phyloP scores from a whole-genome alignment of 35 echinoderm and acorn worm genomes.

The Heliocidaris tuberculata region DNA sequence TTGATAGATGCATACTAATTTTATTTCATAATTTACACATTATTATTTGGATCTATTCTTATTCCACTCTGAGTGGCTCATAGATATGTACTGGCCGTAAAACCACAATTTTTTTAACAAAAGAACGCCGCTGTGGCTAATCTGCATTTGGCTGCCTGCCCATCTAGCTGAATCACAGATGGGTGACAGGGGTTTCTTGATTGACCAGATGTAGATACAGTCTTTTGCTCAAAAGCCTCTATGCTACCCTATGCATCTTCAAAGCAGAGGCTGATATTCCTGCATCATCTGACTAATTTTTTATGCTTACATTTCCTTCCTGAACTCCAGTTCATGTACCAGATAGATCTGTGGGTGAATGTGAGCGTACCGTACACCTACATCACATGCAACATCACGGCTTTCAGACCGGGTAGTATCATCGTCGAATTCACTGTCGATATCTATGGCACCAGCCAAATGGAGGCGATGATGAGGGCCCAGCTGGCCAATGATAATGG shows the following conservation, averaged over 20 bases:
- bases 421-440: neutral
- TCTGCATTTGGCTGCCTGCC: no score
- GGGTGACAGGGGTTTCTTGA: no score
- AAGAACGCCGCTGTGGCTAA: no score
- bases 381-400: conserved; percentile 19
- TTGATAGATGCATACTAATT: no score
- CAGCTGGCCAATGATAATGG: neutral
- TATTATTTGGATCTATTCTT: no score
- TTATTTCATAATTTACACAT: no score
- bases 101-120: no score
- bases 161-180: no score
- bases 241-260: neutral
- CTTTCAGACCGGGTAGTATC: conserved; percentile 8
- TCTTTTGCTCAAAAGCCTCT: no score
- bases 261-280: neutral
- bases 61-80: no score
- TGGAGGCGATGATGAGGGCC: conserved; percentile 6
- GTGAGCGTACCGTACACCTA: neutral
- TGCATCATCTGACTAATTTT: neutral
- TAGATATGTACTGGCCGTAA: no score
- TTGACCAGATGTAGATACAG: no score
- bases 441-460: neutral
- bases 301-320: neutral
- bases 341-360: conserved; percentile 13
- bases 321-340: neutral